These are phyloP conservation scores for Phocoena phocoena DNA, from an alignment of 2,113 vertebrate genomes.

Conservation along the genomic window DNA sequence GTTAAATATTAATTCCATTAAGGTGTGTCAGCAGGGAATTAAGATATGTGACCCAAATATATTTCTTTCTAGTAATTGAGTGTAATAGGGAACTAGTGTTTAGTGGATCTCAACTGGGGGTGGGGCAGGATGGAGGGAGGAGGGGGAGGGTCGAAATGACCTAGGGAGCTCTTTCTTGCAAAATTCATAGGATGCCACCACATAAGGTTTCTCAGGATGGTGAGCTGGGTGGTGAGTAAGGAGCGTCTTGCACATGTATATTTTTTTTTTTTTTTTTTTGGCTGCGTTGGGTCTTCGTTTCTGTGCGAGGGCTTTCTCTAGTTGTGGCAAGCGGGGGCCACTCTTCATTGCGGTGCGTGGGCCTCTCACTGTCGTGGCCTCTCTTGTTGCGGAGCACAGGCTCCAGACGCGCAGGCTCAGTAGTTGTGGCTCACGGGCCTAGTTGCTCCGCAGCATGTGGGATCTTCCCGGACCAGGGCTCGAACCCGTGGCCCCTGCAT, in stretches of 20 bases:
- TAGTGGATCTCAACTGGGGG: background rate
- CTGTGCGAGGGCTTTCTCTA: too few relatives aligned
- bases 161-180: background rate
- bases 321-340: too few relatives aligned
- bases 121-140: background rate
- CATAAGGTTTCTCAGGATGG: background rate
- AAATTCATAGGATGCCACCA: rapidly evolving
- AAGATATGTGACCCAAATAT: constrained; percentile 57
- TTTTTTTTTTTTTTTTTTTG: background rate
- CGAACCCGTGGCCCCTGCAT: too few relatives aligned
- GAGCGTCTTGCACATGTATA: background rate
- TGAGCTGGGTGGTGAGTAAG: rapidly evolving
- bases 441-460: too few relatives aligned
- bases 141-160: background rate
- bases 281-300: too few relatives aligned
- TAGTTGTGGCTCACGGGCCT: too few relatives aligned
- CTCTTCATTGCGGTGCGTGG: too few relatives aligned
- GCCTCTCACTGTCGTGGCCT: too few relatives aligned
- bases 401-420: too few relatives aligned
- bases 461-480: too few relatives aligned
- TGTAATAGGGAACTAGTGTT: background rate
- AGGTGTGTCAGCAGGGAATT: constrained; percentile 33
- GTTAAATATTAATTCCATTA: constrained; percentile 66
- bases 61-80: constrained; percentile 31
- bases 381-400: too few relatives aligned